Conservation (phyloP, 2,113 vertebrate genomes). For the Takifugu bimaculatus region DNA sequence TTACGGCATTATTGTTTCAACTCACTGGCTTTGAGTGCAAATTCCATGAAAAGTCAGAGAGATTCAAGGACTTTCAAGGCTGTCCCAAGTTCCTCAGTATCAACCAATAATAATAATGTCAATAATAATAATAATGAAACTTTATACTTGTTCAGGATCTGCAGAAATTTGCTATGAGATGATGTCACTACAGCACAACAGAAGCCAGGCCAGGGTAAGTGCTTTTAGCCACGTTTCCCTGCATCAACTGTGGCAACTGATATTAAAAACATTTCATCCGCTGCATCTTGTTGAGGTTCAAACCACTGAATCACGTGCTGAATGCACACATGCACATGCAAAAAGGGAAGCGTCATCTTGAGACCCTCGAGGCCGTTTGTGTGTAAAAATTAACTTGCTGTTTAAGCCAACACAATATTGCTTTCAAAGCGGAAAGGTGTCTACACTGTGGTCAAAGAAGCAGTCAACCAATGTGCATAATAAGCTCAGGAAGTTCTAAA, state of each 20-base stretch:
- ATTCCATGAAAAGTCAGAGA: neutral
- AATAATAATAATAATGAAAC: neutral
- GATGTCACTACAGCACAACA: constrained; percentile 47
- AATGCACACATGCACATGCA: no score
- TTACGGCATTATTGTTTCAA: neutral
- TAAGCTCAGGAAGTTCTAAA: constrained; percentile 32
- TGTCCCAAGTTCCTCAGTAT: neutral
- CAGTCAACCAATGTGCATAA: constrained; percentile 13
- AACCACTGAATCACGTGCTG: no score
- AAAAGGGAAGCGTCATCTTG: no score
- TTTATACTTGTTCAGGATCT: constrained; percentile 24
- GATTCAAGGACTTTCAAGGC: neutral
- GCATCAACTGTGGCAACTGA: neutral
- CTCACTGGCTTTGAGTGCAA: constrained; percentile 1
- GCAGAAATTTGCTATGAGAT: constrained; percentile 55
- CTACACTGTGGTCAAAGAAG: constrained; percentile 41
- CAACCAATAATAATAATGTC: neutral
- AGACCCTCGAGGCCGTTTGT: no score
- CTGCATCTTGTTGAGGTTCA: no score
- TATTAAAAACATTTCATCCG: neutral
- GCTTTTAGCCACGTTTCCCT: neutral
- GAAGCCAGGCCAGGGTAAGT: constrained; percentile 49
- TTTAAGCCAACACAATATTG: neutral
- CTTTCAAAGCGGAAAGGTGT: constrained; percentile 49
- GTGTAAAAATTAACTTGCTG: no score